Conservation (phyloP, 2,888 invertebrate genomes). For the Eristalis intricaria region DNA sequence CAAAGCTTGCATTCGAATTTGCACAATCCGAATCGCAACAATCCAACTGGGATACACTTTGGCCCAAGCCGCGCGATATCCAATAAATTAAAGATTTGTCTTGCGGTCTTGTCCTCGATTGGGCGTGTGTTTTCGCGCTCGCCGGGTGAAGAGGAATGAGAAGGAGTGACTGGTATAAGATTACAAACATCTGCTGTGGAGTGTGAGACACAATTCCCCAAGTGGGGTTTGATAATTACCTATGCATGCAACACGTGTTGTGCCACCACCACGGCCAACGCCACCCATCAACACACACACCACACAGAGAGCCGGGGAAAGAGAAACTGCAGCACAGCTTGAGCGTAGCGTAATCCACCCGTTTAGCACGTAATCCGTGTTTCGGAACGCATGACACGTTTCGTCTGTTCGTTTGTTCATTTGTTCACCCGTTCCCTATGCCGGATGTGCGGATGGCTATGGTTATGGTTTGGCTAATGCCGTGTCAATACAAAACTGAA, state of each 20-base stretch:
- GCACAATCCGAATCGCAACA: slow-evolving; percentile 63
- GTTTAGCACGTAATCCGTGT: slow-evolving; percentile 67
- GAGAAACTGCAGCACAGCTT: slow-evolving; percentile 52
- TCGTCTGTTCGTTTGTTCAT: slow-evolving; percentile 20
- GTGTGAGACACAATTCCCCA: background rate
- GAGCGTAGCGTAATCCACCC: slow-evolving; percentile 61
- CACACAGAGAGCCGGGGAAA: background rate
- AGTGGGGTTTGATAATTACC: slow-evolving; percentile 12
- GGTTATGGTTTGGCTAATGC: slow-evolving; percentile 13
- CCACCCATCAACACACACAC: background rate
- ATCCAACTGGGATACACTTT: slow-evolving; percentile 32
- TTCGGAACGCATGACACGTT: slow-evolving; percentile 62
- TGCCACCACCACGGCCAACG: background rate
- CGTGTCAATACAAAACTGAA: slow-evolving; percentile 43
- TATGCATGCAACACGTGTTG: slow-evolving; percentile 60
- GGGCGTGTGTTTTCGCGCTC: slow-evolving; percentile 35
- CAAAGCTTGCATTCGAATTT: background rate
- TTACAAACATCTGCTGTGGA: background rate
- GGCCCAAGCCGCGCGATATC: slow-evolving; percentile 45
- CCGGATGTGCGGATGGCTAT: slow-evolving; percentile 48
- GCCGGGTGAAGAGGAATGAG: background rate
- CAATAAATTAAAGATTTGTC: slow-evolving; percentile 70
- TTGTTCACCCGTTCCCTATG: slow-evolving; percentile 3
- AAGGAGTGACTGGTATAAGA: slow-evolving; percentile 34
- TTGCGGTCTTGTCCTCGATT: slow-evolving; percentile 42